These are phyloP conservation scores for Pteropus rufus DNA, from an alignment of 2,797 vertebrate species.

Conservation along the genomic window DNA sequence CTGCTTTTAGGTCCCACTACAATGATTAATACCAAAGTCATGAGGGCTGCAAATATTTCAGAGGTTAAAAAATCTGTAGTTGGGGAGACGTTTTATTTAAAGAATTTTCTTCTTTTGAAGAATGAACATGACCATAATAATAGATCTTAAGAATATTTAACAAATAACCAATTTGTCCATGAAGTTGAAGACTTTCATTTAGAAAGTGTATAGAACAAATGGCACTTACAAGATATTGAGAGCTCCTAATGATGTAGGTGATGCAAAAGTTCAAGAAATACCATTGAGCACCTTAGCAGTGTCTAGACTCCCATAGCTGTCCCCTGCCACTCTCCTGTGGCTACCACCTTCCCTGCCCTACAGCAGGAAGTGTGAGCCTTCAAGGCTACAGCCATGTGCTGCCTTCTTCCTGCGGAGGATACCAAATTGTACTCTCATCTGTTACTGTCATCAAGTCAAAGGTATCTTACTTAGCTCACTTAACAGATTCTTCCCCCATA, in stretches of 20 bases:
- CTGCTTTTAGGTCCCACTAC: slow-evolving; percentile 91
- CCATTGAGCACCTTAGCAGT: slow-evolving; percentile 93
- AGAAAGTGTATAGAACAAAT: slow-evolving; percentile 93
- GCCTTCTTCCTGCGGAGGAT: not conserved
- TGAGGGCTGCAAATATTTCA: slow-evolving; percentile 88
- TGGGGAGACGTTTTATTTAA: slow-evolving; percentile 90
- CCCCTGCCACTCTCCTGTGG: not conserved
- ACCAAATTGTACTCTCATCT: not conserved
- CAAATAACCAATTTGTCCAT: slow-evolving; percentile 93
- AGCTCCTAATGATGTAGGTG: slow-evolving; percentile 90
- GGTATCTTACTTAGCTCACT: not conserved
- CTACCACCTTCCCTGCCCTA: not conserved
- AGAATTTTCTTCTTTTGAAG: slow-evolving; percentile 92
- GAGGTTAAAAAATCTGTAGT: slow-evolving; percentile 92
- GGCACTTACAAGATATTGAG: slow-evolving; percentile 91
- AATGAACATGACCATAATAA: slow-evolving; percentile 92
- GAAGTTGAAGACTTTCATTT: slow-evolving; percentile 92
- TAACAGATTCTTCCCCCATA: not conserved
- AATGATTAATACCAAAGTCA: slow-evolving; percentile 91
- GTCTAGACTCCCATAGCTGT: slow-evolving; percentile 72
- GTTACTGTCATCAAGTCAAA: not conserved
- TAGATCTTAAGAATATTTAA: slow-evolving; percentile 93
- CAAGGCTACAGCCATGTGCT: not conserved
- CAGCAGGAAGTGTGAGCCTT: not conserved
- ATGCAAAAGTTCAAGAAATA: slow-evolving; percentile 92